phyloP scores from a whole-genome alignment of 2,113 vertebrate genomes.

The Sylvietta virens region DNA sequence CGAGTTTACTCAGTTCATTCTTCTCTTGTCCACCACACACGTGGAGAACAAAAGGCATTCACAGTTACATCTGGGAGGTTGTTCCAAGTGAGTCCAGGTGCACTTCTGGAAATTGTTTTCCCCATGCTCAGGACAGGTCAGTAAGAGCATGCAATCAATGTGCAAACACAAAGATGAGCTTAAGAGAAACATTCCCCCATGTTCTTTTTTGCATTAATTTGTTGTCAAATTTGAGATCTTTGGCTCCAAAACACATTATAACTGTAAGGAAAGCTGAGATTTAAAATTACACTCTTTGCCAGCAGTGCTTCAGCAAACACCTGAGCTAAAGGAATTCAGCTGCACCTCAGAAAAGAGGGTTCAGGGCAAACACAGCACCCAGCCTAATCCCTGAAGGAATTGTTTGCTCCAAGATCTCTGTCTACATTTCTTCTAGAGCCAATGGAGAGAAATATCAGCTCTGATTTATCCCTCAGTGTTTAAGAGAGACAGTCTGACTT shows the following conservation, averaged over 20 bases:
- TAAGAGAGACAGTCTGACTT: neutral
- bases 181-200: neutral
- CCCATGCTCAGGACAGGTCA: neutral
- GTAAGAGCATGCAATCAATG: neutral
- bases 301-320: neutral
- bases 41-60: neutral
- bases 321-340: neutral
- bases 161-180: neutral
- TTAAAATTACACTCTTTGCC: neutral
- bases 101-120: neutral
- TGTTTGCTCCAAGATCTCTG: neutral
- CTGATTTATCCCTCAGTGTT: neutral
- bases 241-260: neutral
- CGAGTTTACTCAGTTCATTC: neutral
- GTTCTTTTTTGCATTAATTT: neutral
- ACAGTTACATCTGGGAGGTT: neutral
- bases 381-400: neutral
- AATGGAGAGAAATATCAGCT: neutral
- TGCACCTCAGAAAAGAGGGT: neutral
- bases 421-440: neutral
- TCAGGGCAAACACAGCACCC: neutral
- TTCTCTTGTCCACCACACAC: neutral
- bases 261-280: neutral
- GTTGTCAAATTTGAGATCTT: neutral
- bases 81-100: neutral